A percentile compares a stretch with the other conserved stretches of the same genome.
These are phyloP conservation scores for Rhynchonycteris naso DNA, from an alignment of 2,797 vertebrate genomes.

Conservation along the genomic window DNA sequence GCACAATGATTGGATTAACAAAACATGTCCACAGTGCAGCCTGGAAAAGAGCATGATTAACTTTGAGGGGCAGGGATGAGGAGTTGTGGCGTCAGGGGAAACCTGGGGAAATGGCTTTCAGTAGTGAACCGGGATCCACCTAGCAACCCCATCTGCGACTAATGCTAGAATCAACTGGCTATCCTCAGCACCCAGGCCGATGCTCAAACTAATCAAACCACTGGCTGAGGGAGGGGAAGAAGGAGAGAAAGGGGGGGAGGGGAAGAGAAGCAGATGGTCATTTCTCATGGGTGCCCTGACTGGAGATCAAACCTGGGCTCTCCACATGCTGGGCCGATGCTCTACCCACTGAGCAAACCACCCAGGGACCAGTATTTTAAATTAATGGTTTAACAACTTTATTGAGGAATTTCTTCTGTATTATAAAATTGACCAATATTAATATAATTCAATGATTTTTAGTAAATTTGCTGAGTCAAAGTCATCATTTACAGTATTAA, in stretches of 20 bases:
- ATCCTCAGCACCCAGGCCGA: too few relatives aligned
- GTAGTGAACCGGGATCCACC: neutral
- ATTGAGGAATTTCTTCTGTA: neutral
- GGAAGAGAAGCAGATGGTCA: too few relatives aligned
- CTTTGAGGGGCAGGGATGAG: neutral
- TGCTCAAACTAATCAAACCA: too few relatives aligned
- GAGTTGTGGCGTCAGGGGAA: neutral
- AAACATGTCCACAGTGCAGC: neutral
- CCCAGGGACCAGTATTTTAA: neutral
- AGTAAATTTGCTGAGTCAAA: conserved; percentile 15
- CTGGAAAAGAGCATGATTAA: neutral
- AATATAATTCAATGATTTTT: neutral
- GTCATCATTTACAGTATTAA: neutral
- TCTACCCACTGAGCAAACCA: too few relatives aligned
- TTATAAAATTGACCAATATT: neutral
- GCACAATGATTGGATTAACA: neutral
- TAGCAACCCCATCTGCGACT: too few relatives aligned
- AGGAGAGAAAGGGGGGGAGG: too few relatives aligned
- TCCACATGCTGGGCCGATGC: too few relatives aligned
- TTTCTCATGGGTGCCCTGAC: too few relatives aligned
- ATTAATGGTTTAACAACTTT: neutral
- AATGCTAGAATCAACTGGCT: too few relatives aligned
- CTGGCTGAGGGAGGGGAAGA: too few relatives aligned
- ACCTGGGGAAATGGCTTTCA: neutral
- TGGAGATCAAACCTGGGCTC: too few relatives aligned